Base-by-base conservation (phyloP, 2,113 vertebrate species). In the Marmota flaviventris region DNA sequence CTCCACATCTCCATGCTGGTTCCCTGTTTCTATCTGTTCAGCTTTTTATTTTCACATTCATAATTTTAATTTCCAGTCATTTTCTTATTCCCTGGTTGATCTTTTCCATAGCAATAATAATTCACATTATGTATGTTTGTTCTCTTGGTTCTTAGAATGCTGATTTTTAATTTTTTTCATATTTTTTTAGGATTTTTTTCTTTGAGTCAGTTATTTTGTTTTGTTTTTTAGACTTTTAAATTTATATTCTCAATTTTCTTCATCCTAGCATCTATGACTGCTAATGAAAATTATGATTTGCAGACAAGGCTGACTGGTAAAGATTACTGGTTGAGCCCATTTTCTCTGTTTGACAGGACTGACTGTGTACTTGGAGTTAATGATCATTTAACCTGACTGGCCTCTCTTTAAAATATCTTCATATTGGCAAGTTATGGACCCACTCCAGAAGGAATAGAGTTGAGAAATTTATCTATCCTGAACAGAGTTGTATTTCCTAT, bases 41-140 rank as follows among this genome's bases (percentile, higher is more conserved):
- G n/a, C 9, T 53, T 93, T 76, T 89, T 53, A 53, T 79, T 78
- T 89, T 96, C 45, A 75, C 9, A 13, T 45, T 67, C 14, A 13
- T 82, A 85, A 84, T 45, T 84, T 91, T 88, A 81, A 75, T 58
- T 76, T 95, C 73, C 6, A 51, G 69, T 95, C 6, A 91, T 91
- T 77, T 95, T 89, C 45, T 65, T 85, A 91, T 70, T 85, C 4
- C 16, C 29, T 81, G 11, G 78, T 25, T 48, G 25, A 20, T 42
- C 29, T 73, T 93, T 89, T 65, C 73, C 78, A 72, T 9, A 39
- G 39, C 39, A 39, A 39, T 39, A 39, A 39, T 39, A 39, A 39
- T 39, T 39, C 39, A 39, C 39, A 39, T 39, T 39, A 39, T 39
- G 39, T 39, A 39, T 39, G 39, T 39, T 39, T 39, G 39, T 39